Evolutionary conservation across 2,888 invertebrate species (phyloP).

Genomic region (Pomacea canaliculata): DNA sequence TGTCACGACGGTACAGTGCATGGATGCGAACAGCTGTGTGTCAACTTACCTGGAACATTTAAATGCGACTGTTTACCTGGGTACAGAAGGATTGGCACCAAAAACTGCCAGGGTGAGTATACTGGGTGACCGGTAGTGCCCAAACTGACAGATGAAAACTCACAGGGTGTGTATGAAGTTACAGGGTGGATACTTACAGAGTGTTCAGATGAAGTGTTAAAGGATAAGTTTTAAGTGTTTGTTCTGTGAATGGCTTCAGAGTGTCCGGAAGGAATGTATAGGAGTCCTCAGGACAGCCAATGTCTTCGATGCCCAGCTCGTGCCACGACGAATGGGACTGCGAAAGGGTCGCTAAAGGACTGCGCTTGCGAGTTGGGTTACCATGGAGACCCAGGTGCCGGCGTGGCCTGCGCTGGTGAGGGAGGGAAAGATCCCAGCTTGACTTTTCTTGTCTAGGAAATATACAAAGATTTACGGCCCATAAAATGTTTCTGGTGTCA

Average conservation of each 20-base stretch:
- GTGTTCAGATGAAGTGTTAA: no score
- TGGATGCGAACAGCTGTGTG: slow-evolving; percentile 49
- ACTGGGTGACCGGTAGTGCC: no score
- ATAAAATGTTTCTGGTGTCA: no score
- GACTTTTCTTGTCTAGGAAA: no score
- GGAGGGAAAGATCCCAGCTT: not conserved
- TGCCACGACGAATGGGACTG: slow-evolving; percentile 31
- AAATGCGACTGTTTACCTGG: slow-evolving; percentile 55
- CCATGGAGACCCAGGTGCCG: slow-evolving; percentile 35
- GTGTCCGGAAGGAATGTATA: slow-evolving; percentile 39
- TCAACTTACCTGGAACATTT: slow-evolving; percentile 50
- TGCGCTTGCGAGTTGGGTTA: slow-evolving; percentile 43
- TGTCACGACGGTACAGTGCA: slow-evolving; percentile 34
- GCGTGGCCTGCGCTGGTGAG: slow-evolving; percentile 10
- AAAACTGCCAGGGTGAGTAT: slow-evolving; percentile 46
- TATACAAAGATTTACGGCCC: no score
- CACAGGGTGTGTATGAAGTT: no score
- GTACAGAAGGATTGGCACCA: slow-evolving; percentile 37
- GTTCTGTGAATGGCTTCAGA: slow-evolving; percentile 21
- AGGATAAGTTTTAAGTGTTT: no score
- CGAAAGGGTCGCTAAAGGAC: slow-evolving; percentile 32
- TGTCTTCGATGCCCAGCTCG: slow-evolving; percentile 41
- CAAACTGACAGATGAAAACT: no score
- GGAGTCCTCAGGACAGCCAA: slow-evolving; percentile 22
- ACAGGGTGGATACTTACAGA: no score